Percentiles rank a stretch among this genome's conserved stretches.
These are phyloP conservation scores for Cheumatopsyche charites DNA, from an alignment of 1,140 invertebrate species.

Conservation along the genomic window DNA sequence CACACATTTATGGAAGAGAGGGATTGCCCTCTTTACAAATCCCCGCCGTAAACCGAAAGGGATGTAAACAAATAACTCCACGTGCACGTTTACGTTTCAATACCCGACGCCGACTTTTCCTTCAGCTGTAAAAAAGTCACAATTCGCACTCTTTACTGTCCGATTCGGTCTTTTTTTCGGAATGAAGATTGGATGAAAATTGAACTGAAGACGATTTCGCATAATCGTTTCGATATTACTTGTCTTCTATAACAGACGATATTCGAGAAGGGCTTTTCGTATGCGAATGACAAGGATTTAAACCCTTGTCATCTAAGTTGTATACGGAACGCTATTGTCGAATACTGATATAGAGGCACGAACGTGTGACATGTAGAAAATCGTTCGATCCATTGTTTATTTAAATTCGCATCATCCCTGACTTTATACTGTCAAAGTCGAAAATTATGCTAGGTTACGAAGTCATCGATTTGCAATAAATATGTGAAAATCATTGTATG, in stretches of 20 bases:
- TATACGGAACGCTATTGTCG: conserved; percentile 7
- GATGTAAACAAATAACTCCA: conserved; percentile 44
- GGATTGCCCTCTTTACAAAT: conserved; percentile 41
- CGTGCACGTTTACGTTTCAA: conserved; percentile 31
- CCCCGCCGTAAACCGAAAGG: conserved; percentile 35
- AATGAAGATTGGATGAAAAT: too few relatives aligned
- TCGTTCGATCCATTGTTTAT: too few relatives aligned
- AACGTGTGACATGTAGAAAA: too few relatives aligned
- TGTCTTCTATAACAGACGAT: conserved; percentile 7
- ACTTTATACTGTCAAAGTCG: too few relatives aligned
- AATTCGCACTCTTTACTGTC: not conserved
- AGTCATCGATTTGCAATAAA: too few relatives aligned
- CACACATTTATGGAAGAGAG: conserved; percentile 4
- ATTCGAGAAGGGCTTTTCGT: conserved; percentile 8
- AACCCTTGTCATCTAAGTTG: conserved; percentile 25
- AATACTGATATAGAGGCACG: conserved; percentile 7
- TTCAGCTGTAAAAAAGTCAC: not conserved
- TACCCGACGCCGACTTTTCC: conserved; percentile 10
- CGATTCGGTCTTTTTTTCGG: too few relatives aligned
- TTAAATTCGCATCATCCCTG: too few relatives aligned
- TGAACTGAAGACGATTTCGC: too few relatives aligned
- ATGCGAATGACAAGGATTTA: conserved; percentile 26
- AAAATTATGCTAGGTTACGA: too few relatives aligned
- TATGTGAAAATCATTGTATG: too few relatives aligned
- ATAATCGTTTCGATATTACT: not conserved